These are phyloP conservation scores for Acropternis orthonyx DNA, from an alignment of 2,797 vertebrate species.

Conservation along the genomic window DNA sequence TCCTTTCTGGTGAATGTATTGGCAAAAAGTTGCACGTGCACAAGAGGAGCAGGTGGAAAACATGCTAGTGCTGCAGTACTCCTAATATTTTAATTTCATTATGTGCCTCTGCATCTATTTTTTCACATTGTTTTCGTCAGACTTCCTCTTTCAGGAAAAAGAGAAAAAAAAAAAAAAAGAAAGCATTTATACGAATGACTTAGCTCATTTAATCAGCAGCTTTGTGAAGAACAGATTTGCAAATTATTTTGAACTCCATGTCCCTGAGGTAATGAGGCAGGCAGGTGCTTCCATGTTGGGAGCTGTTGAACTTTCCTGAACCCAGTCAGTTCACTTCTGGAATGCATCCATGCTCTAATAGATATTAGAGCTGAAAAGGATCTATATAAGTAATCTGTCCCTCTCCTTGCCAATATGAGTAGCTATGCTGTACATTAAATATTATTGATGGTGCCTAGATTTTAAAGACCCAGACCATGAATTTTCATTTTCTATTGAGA, in stretches of 20 bases:
- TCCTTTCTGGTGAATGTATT: background rate
- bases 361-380: background rate
- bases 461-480: background rate
- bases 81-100: background rate
- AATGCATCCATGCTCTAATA: background rate
- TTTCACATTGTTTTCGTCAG: background rate
- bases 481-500: background rate
- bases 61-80: background rate
- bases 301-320: background rate
- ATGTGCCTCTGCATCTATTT: background rate
- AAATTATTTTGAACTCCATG: background rate
- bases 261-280: background rate
- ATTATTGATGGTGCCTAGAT: background rate
- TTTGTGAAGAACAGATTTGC: conserved; percentile 2
- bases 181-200: background rate
- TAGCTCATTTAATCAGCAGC: background rate
- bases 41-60: background rate
- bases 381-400: background rate
- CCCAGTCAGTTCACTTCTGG: background rate
- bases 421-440: background rate
- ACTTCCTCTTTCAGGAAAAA: background rate
- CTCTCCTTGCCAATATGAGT: background rate
- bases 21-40: background rate
- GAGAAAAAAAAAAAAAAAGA: background rate
- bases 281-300: background rate